Evolutionary conservation across 2,113 vertebrate genomes (phyloP).

Genomic region (Trichomycterus rosablanca): DNA sequence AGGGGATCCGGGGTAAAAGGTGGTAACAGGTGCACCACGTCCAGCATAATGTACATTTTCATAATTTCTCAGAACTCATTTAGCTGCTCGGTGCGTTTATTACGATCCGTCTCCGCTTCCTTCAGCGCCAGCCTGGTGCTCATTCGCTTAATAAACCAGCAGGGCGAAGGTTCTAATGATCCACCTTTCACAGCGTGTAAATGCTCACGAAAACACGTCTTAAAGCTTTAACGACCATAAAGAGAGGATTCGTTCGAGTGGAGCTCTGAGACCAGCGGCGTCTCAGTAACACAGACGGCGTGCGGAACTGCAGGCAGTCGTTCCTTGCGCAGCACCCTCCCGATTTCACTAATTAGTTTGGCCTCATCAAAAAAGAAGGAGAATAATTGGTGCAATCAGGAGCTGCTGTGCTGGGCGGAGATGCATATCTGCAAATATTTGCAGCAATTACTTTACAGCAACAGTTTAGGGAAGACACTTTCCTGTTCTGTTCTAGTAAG

Average conservation of each 20-base stretch:
- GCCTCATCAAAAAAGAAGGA: neutral
- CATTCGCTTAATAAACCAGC: neutral
- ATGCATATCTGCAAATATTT: neutral
- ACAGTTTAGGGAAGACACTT: too few species aligned
- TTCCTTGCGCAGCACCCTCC: neutral
- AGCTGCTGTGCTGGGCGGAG: neutral
- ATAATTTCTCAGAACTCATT: too few species aligned
- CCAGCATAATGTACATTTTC: too few species aligned
- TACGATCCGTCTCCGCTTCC: too few species aligned
- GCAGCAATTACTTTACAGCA: too few species aligned
- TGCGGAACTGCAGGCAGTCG: neutral
- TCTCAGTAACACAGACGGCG: neutral
- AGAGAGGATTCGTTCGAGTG: slow-evolving; percentile 2
- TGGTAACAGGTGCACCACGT: too few species aligned
- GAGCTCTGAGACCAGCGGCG: neutral
- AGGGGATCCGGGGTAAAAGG: too few species aligned
- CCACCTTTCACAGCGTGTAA: neutral
- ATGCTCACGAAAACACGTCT: neutral
- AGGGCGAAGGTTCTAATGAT: slow-evolving; percentile 1
- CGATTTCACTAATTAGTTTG: slow-evolving; percentile 8
- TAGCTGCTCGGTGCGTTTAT: too few species aligned
- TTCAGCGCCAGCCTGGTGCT: too few species aligned
- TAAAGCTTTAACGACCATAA: neutral
- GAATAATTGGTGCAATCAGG: slow-evolving; percentile 13
- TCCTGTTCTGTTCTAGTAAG: too few species aligned